These are phyloP conservation scores for Belgica antarctica DNA, from an alignment of 2,888 invertebrate genomes.

Conservation along the genomic window DNA sequence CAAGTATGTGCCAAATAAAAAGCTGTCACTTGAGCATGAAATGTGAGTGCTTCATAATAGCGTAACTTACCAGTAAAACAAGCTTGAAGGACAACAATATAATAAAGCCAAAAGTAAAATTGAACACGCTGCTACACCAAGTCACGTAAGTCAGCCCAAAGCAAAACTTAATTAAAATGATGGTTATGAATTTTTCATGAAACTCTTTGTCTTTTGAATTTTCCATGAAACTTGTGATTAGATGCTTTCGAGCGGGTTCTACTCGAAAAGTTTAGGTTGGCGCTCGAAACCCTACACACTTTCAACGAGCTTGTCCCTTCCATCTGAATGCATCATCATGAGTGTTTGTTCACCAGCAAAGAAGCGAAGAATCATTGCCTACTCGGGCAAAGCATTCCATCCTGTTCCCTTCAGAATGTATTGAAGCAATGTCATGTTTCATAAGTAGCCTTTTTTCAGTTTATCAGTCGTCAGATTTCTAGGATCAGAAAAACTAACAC, in stretches of 20 bases:
- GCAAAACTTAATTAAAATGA: conserved; percentile 4
- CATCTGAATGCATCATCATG: conserved; percentile 55
- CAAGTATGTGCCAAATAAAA: conserved; percentile 20
- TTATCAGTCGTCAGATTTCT: conserved; percentile 24
- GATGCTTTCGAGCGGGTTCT: conserved; percentile 41
- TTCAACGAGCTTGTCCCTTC: conserved; percentile 55
- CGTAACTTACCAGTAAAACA: background rate
- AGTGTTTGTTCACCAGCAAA: conserved; percentile 36
- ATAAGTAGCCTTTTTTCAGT: conserved; percentile 17
- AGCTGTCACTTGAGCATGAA: conserved; percentile 27
- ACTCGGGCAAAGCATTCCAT: conserved; percentile 49
- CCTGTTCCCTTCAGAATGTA: conserved; percentile 54
- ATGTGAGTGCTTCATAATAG: conserved; percentile 18
- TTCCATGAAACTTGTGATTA: conserved; percentile 11
- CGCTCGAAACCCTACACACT: conserved; percentile 48
- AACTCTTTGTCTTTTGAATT: background rate
- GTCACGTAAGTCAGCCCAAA: conserved; percentile 12
- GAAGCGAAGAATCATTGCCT: conserved; percentile 15
- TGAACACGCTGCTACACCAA: background rate
- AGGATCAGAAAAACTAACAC: conserved; percentile 27
- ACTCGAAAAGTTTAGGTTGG: conserved; percentile 31
- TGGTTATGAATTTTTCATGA: conserved; percentile 13
- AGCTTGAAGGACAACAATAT: background rate
- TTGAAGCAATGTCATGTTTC: conserved; percentile 46
- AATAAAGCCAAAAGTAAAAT: conserved; percentile 1